A percentile compares a stretch with the other conserved stretches of the same genome.
Conservation (phyloP, 1,140 invertebrate genomes). For the Orussus abietinus region DNA sequence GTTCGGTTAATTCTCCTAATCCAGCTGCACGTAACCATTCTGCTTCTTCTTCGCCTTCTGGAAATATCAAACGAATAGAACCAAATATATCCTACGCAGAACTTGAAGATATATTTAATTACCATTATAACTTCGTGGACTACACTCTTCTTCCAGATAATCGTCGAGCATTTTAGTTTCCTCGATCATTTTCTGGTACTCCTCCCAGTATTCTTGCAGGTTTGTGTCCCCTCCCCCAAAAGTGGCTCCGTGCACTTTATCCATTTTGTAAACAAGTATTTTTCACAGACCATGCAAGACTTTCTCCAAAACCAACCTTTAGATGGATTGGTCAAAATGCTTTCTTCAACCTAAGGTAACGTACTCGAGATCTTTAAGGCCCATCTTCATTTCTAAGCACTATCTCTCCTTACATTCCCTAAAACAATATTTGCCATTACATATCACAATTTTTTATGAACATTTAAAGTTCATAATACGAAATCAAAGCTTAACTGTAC, state of each 20-base stretch:
- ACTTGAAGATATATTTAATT: slow-evolving; percentile 18
- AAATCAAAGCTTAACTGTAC: no score
- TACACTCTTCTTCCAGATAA: slow-evolving; percentile 53
- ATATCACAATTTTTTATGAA: no score
- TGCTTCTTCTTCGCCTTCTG: slow-evolving; percentile 59
- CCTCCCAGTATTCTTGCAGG: slow-evolving; percentile 55
- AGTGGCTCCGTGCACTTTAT: slow-evolving; percentile 33
- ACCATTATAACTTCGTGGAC: slow-evolving; percentile 49
- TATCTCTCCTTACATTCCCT: no score
- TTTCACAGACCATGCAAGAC: background rate
- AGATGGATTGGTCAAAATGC: no score
- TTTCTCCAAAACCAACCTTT: no score
- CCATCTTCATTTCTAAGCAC: no score
- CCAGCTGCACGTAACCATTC: slow-evolving; percentile 61
- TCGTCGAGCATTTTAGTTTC: slow-evolving; percentile 54
- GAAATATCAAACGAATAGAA: no score
- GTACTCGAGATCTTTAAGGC: no score
- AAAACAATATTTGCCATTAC: no score
- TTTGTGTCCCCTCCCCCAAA: slow-evolving; percentile 42
- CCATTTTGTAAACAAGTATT: slow-evolving; percentile 34
- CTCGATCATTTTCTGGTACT: slow-evolving; percentile 52
- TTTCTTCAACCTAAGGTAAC: no score
- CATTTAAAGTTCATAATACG: no score
- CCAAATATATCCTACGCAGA: no score
- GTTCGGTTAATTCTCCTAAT: slow-evolving; percentile 56